Conservation (phyloP, 2,797 vertebrate species). For the Manis javanica region DNA sequence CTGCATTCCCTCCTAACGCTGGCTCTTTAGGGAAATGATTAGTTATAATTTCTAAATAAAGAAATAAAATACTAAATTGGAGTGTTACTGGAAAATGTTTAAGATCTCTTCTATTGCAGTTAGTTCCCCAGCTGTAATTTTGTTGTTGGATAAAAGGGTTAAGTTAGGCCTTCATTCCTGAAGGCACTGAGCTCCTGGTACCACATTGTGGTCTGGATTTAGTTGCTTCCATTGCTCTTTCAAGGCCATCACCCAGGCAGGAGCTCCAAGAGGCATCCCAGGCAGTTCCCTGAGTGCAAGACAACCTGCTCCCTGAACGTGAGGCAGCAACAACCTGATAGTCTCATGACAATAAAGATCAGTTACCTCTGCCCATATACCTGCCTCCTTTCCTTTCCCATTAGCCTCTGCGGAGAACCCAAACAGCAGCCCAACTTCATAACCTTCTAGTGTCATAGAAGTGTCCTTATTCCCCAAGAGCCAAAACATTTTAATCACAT, state of each 20-base stretch:
- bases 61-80: not conserved
- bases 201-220: not conserved
- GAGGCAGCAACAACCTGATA: not conserved
- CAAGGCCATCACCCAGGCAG: not conserved
- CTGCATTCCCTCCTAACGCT: not conserved
- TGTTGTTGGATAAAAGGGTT: not conserved
- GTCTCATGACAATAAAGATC: not conserved
- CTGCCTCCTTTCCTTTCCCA: not conserved
- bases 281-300: not conserved
- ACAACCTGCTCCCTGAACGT: not conserved
- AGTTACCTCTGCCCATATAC: not conserved
- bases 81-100: not conserved
- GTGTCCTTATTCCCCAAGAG: not conserved
- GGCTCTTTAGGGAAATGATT: not conserved
- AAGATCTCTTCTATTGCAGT: not conserved
- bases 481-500: not conserved
- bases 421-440: not conserved
- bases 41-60: slow-evolving; percentile 3
- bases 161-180: not conserved
- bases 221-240: not conserved
- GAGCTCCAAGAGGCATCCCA: not conserved
- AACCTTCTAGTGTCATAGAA: not conserved
- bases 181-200: not conserved
- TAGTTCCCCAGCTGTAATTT: not conserved
- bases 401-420: not conserved